Evolutionary conservation across 2,888 invertebrate species (phyloP).

Genomic region (Andrena praecox): DNA sequence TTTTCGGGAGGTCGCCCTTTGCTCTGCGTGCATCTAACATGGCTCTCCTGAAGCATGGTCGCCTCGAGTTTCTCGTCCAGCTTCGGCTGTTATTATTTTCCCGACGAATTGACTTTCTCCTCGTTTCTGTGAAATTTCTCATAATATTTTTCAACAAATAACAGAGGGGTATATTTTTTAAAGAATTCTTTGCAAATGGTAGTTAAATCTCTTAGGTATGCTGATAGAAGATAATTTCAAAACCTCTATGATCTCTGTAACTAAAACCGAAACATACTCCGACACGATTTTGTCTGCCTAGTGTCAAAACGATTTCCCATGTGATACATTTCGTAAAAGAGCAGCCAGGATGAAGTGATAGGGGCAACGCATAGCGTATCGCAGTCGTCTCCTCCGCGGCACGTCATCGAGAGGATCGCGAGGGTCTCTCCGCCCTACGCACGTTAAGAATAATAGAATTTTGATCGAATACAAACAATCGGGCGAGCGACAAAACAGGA

Average conservation of each 20-base stretch:
- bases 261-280: too few species aligned
- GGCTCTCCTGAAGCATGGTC: conserved; percentile 1
- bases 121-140: background rate
- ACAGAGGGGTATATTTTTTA: too few species aligned
- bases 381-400: conserved; percentile 43
- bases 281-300: background rate
- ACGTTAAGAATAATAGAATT: conserved; percentile 75
- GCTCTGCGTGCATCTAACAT: background rate
- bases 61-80: conserved; percentile 1
- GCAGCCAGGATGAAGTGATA: conserved; percentile 57
- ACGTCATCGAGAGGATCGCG: conserved; percentile 56
- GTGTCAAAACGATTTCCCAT: background rate
- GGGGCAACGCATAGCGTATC: conserved; percentile 25
- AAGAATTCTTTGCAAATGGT: too few species aligned
- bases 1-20: conserved; percentile 16
- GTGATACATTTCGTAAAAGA: conserved; percentile 46
- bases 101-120: background rate
- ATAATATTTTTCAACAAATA: too few species aligned
- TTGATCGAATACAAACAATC: conserved; percentile 76
- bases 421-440: conserved; percentile 57
- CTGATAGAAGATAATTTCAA: too few species aligned
- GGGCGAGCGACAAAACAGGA: conserved; percentile 67
- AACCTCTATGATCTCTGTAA: too few species aligned
- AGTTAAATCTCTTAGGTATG: too few species aligned
- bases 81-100: background rate